Conservation (phyloP, 2,113 vertebrate genomes). For the Pollachius pollachius region DNA sequence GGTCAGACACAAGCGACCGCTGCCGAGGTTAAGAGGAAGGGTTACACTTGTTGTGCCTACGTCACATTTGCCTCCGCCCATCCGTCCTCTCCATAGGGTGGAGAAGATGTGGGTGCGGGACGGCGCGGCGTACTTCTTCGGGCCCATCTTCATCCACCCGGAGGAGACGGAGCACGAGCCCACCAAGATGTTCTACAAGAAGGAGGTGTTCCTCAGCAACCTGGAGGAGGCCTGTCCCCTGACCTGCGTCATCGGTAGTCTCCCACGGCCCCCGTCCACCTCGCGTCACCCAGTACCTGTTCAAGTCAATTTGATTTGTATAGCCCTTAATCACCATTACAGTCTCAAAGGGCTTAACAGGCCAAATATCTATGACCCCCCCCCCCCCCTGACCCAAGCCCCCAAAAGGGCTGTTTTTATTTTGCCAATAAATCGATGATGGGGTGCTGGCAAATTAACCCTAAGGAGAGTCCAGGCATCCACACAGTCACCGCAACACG, state of each 20-base stretch:
- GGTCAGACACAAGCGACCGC: no score
- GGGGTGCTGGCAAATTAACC: no score
- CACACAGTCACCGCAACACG: no score
- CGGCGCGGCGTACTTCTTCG: slow-evolving; percentile 95
- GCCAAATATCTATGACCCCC: no score
- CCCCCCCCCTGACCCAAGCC: no score
- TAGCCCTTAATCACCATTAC: not conserved
- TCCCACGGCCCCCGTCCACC: not conserved
- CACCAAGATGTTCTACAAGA: slow-evolving; percentile 99
- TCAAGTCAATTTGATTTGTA: no score
- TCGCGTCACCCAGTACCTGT: not conserved
- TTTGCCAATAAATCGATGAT: no score
- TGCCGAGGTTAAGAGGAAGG: no score
- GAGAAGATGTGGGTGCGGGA: slow-evolving; percentile 98
- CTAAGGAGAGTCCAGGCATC: no score
- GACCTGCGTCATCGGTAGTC: slow-evolving; percentile 92
- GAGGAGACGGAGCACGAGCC: slow-evolving; percentile 98
- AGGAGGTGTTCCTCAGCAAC: slow-evolving; percentile 98
- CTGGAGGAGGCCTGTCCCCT: slow-evolving; percentile 95
- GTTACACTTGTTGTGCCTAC: no score
- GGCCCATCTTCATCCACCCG: slow-evolving; percentile 97
- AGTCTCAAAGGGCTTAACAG: not conserved
- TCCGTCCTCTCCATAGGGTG: slow-evolving; percentile 55
- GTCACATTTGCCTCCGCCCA: not conserved
- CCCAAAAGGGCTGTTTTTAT: no score